Evolutionary conservation across 23 tunicate genomes (phyloP).

Genomic region (Halocynthia roretzi): DNA sequence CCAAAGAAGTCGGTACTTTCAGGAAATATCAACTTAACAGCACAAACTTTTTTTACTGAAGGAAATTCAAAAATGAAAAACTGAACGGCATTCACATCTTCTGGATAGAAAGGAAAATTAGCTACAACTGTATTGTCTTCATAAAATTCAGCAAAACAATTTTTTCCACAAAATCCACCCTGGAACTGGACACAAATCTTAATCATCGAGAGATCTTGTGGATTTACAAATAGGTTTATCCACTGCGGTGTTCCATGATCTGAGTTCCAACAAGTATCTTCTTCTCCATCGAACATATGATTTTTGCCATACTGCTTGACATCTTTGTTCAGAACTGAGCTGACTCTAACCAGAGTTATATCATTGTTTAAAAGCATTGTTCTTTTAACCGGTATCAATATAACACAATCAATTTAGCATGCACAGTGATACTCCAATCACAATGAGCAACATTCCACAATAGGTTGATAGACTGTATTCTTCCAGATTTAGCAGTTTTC

Average conservation of each 20-base stretch:
- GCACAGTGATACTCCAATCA: constrained; percentile 20
- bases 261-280: constrained; percentile 97
- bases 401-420: constrained; percentile 4
- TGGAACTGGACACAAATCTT: constrained; percentile 68
- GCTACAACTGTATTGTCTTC: neutral
- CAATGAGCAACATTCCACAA: constrained; percentile 14
- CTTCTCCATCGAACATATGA: constrained; percentile 61
- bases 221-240: constrained; percentile 53
- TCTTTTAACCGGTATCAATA: neutral
- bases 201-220: constrained; percentile 6
- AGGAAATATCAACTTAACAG: constrained; percentile 31
- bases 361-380: neutral
- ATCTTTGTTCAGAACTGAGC: constrained; percentile 85
- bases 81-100: constrained; percentile 67
- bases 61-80: constrained; percentile 26
- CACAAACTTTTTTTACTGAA: neutral
- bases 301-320: constrained; percentile 90
- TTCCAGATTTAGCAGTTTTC: constrained; percentile 42
- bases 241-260: constrained; percentile 88
- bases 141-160: constrained; percentile 35
- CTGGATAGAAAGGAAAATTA: constrained; percentile 55
- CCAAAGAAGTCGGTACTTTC: constrained; percentile 80
- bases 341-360: constrained; percentile 40
- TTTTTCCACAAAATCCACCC: constrained; percentile 84
- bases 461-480: constrained; percentile 1